Evolutionary conservation across 2,113 vertebrate species (phyloP).

Genomic region (human (Homo sapiens)): DNA sequence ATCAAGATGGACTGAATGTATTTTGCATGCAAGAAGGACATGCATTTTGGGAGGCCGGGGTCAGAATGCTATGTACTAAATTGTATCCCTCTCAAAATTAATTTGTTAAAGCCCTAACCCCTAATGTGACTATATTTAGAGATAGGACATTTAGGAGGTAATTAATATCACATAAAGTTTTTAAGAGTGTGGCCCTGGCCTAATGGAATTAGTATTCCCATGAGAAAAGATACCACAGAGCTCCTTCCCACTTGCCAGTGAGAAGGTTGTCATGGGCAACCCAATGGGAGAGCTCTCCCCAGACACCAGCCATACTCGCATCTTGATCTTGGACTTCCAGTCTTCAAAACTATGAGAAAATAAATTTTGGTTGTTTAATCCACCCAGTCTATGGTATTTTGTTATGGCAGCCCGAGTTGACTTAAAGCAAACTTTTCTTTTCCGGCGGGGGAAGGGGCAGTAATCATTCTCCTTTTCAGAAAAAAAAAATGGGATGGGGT

Average conservation of each 20-base stretch:
- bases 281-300: background rate
- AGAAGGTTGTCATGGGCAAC: background rate
- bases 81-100: background rate
- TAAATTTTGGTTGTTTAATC: background rate
- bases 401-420: background rate
- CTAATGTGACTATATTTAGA: background rate
- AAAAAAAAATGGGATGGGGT: background rate
- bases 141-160: background rate
- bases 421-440: background rate
- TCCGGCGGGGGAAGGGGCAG: rapidly evolving
- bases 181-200: background rate
- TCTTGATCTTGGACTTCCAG: background rate
- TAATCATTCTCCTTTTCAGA: background rate
- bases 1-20: background rate
- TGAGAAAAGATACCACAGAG: background rate
- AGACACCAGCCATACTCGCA: background rate
- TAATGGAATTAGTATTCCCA: background rate
- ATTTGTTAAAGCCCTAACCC: background rate
- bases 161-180: background rate
- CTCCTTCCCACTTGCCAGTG: background rate
- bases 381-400: background rate
- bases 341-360: background rate
- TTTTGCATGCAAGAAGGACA: background rate
- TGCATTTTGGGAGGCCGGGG: background rate
- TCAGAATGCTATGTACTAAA: background rate